phyloP scores from a whole-genome alignment of 2,888 invertebrate species.

The Carpatolechia fugitivella region DNA sequence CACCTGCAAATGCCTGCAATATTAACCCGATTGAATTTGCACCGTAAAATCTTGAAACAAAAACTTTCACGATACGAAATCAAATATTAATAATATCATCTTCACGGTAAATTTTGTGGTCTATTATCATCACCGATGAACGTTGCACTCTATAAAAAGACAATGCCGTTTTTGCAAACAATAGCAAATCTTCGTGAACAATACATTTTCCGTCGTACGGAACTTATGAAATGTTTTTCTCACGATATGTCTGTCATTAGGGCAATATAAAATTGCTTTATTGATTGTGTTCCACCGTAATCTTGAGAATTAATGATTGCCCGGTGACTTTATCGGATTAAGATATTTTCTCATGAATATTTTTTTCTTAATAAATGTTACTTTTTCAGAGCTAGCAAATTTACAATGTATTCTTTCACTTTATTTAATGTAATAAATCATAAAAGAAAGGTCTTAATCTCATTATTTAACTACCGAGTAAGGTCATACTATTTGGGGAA shows the following conservation, averaged over 20 bases:
- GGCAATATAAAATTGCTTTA: conserved; percentile 19
- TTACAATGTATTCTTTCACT: too few species aligned
- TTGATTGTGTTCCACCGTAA: conserved; percentile 3
- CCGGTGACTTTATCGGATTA: background rate
- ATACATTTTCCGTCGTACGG: conserved; percentile 20
- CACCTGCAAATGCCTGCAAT: too few species aligned
- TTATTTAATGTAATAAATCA: too few species aligned
- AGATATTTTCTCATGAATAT: background rate
- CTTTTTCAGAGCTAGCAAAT: too few species aligned
- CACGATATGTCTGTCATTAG: conserved; percentile 23
- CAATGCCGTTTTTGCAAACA: conserved; percentile 19
- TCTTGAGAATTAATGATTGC: background rate
- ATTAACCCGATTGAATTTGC: too few species aligned
- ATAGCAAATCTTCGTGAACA: conserved; percentile 23
- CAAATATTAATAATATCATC: background rate
- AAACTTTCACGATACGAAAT: background rate
- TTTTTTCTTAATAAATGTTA: background rate
- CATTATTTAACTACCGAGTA: too few species aligned
- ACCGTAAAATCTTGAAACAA: too few species aligned
- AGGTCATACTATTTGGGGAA: too few species aligned
- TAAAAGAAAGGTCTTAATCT: too few species aligned
- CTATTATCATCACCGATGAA: background rate
- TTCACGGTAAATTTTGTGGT: background rate
- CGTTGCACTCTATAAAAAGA: conserved; percentile 11
- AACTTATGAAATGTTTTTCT: conserved; percentile 27